Evolutionary conservation across 2,797 vertebrate species (phyloP).

Genomic region (Huso huso): DNA sequence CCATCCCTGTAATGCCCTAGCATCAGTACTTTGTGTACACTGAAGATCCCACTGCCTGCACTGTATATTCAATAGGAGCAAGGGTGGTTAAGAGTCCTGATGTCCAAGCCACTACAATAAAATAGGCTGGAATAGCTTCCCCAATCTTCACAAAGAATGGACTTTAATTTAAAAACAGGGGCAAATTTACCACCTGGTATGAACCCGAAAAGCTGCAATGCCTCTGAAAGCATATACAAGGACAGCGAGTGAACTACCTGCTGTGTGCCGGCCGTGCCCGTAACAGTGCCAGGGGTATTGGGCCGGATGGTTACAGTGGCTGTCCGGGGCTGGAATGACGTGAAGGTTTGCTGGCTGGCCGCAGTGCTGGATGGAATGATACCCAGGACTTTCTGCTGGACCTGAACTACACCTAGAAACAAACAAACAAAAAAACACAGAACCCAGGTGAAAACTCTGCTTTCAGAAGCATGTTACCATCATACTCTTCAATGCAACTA

Average conservation of each 20-base stretch:
- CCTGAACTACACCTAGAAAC: constrained; percentile 63
- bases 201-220: background rate
- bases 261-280: constrained; percentile 66
- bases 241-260: constrained; percentile 43
- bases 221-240: background rate
- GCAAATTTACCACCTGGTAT: no score
- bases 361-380: constrained; percentile 88
- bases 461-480: no score
- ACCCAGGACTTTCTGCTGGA: constrained; percentile 93
- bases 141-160: no score
- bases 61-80: no score
- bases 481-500: no score
- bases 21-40: no score
- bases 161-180: no score
- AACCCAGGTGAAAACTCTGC: background rate
- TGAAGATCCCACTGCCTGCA: no score
- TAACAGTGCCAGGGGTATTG: constrained; percentile 57
- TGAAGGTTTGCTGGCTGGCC: constrained; percentile 78
- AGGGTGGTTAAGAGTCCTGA: no score
- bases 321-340: constrained; percentile 87
- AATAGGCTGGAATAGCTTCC: no score
- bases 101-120: no score
- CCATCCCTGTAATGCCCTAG: no score
- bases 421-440: constrained; percentile 1
- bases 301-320: constrained; percentile 86